Conservation (phyloP, 1,140 invertebrate species). For the Pseudachorutes palmiensis region DNA sequence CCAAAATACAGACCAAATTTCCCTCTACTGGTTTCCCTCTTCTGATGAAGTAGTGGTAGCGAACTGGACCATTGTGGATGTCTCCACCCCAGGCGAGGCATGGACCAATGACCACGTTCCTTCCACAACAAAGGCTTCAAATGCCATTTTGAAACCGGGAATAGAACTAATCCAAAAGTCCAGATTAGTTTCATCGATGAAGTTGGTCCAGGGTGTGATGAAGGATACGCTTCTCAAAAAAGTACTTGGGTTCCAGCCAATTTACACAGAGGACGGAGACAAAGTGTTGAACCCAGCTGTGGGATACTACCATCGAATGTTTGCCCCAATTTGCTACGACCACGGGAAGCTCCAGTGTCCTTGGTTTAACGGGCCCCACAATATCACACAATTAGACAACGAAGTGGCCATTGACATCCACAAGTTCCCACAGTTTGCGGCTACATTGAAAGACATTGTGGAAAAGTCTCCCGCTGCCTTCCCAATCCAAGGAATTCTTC, state of each 20-base stretch:
- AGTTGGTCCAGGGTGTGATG: not conserved
- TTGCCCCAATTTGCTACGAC: slow-evolving; percentile 12
- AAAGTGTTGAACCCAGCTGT: slow-evolving; percentile 19
- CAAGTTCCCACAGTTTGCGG: slow-evolving; percentile 7
- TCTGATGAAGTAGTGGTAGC: slow-evolving; percentile 1
- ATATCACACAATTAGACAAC: slow-evolving; percentile 17
- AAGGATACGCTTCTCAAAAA: not conserved
- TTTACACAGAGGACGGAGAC: slow-evolving; percentile 16
- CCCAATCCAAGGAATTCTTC: slow-evolving; percentile 19
- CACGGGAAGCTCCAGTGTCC: slow-evolving; percentile 6
- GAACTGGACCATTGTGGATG: slow-evolving; percentile 18
- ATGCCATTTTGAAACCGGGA: not conserved
- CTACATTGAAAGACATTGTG: slow-evolving; percentile 15
- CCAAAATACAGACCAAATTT: not conserved
- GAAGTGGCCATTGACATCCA: slow-evolving; percentile 18
- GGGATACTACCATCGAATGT: slow-evolving; percentile 12
- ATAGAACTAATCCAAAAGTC: not conserved
- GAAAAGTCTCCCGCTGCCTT: slow-evolving; percentile 13
- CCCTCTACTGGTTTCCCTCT: slow-evolving; percentile 10
- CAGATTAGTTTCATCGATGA: not conserved
- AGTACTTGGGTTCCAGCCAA: not conserved
- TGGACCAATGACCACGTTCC: slow-evolving; percentile 18
- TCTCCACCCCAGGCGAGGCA: not conserved
- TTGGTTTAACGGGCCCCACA: slow-evolving; percentile 19
- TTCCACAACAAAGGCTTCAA: not conserved